Evolutionary conservation across 1,140 invertebrate genomes (phyloP).

Genomic region (Drosophila nikananu): DNA sequence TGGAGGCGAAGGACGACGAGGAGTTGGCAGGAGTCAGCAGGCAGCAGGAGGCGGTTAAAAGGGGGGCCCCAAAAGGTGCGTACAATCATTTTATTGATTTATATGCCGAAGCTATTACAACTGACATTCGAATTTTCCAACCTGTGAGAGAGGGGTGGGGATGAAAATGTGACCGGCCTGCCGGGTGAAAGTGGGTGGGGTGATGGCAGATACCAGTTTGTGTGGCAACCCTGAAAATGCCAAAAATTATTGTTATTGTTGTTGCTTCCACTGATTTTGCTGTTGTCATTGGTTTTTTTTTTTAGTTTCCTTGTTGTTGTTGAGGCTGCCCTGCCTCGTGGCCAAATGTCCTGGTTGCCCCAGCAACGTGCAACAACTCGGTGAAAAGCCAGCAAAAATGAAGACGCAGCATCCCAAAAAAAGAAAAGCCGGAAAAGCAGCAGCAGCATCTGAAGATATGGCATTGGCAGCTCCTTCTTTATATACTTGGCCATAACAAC

Average conservation of each 20-base stretch:
- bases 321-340: constrained; percentile 34
- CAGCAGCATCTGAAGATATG: constrained; percentile 31
- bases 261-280: constrained; percentile 18
- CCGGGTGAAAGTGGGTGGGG: neutral
- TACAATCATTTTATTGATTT: constrained; percentile 85
- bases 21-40: constrained; percentile 12
- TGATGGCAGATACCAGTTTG: neutral
- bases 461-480: constrained; percentile 44
- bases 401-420: constrained; percentile 53
- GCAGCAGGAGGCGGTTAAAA: constrained; percentile 1
- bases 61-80: constrained; percentile 68
- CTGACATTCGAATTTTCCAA: constrained; percentile 83
- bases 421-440: constrained; percentile 21
- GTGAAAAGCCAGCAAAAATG: constrained; percentile 27
- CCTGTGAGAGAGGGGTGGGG: constrained; percentile 9
- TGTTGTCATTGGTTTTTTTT: constrained; percentile 39
- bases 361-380: constrained; percentile 59
- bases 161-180: constrained; percentile 17
- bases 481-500: constrained; percentile 54
- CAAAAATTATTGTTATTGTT: constrained; percentile 52
- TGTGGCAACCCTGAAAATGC: constrained; percentile 36
- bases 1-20: constrained; percentile 24
- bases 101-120: constrained; percentile 85
- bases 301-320: constrained; percentile 24
- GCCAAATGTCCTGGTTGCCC: constrained; percentile 56